Evolutionary conservation across 2,797 vertebrate species (phyloP).

Genomic region (Cottoperca gobio): DNA sequence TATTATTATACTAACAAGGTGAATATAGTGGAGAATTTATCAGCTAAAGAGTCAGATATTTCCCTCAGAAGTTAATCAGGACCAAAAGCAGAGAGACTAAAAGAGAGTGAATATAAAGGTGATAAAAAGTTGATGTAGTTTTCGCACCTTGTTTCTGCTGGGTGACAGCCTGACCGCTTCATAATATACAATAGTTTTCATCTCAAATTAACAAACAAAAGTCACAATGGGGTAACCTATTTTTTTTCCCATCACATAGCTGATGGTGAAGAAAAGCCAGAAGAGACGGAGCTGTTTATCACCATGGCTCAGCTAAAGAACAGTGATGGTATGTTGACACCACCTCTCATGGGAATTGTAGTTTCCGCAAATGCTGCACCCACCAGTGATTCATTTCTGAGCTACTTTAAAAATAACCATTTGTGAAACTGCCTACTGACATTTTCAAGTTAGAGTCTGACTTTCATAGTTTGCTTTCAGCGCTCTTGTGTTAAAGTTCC

Average conservation of each 20-base stretch:
- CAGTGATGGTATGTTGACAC: slow-evolving; percentile 51
- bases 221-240: neutral
- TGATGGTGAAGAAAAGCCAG: slow-evolving; percentile 6
- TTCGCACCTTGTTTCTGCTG: neutral
- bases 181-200: neutral
- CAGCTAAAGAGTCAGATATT: neutral
- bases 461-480: neutral
- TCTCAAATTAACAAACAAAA: neutral
- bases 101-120: neutral
- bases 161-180: neutral
- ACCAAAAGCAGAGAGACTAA: neutral
- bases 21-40: neutral
- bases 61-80: neutral
- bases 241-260: slow-evolving; percentile 37
- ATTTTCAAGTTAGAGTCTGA: neutral
- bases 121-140: neutral
- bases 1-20: neutral
- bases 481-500: neutral
- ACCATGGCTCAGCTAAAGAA: slow-evolving; percentile 73
- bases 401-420: neutral
- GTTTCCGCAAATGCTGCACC: neutral
- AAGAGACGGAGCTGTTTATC: slow-evolving; percentile 72
- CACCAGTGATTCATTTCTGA: neutral
- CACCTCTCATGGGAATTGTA: neutral
- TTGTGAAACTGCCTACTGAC: slow-evolving; percentile 3